Evolutionary conservation across 1,140 invertebrate species (phyloP), one percentile per base, ranked within the genome.

Genomic region (Neodiprion fabricii): DNA sequence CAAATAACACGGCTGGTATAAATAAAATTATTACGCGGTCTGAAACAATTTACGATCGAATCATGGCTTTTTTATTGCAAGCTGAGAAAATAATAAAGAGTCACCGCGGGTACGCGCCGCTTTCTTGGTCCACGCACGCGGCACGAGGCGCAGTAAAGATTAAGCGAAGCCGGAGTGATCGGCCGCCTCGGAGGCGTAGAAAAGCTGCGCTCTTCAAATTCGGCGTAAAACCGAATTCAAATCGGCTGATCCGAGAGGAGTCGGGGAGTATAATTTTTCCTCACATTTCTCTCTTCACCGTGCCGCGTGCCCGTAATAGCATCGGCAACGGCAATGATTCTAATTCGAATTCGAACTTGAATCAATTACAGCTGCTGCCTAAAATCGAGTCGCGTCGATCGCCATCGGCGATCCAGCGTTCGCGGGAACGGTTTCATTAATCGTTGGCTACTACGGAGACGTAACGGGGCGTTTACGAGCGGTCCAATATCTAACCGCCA

Each of bases 1-100:
- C 67, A 69, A 47, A 69, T 69, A 61, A 61, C 53, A 1, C 40
- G 40, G 21, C 23, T 21, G 67, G 40, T 47, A 69, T 69, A 69
- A 69, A 69, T 69, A 69, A 69, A 69, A 69, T 69, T 69, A 69
- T 69, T 47, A 47, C 67, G 21, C 23, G 67, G 7, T 14, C 14
- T 14, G 53, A 61, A 61, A 61, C 53, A 61, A 61, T 61, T 61
- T 61, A 61, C n/a, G 53, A 61, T 61, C 53, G n/a, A 61, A 61
- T 61, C 53, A 61, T 61, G 53, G 11, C n/a, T 61, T 61, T 61
- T 61, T 17, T 17, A 61, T 61, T 61, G n/a, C 53, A 17, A 61
- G 11, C n/a, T 61, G n/a, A 4, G 53, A 61, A 61, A 61, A 61
- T 61, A 61, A 61, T 61, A 61, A 61, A 61, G 53, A 17, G 11